A percentile compares a stretch with the other conserved stretches of the same genome.
These are phyloP conservation scores for Hydrocynus forskahlii DNA, from an alignment of 2,797 vertebrate species.

Conservation along the genomic window DNA sequence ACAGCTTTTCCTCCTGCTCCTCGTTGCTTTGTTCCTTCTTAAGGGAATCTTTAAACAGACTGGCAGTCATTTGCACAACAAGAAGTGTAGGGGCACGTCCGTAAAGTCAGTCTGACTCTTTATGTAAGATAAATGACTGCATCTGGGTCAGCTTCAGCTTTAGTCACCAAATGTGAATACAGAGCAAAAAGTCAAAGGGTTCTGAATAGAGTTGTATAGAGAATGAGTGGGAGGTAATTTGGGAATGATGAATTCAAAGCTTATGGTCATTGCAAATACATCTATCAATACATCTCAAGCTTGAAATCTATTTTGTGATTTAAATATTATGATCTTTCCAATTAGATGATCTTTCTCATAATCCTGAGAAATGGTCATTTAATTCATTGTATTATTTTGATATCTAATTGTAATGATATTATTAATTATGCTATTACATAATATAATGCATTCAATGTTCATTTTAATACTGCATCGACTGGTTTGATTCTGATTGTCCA, in stretches of 20 bases:
- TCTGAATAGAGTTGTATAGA: too few species aligned
- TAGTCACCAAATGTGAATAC: neutral
- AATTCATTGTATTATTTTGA: neutral
- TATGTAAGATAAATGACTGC: neutral
- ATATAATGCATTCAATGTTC: too few species aligned
- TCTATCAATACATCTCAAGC: neutral
- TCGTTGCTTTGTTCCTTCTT: neutral
- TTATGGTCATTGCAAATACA: neutral
- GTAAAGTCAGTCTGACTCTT: neutral
- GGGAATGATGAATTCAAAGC: too few species aligned
- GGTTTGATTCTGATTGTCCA: too few species aligned
- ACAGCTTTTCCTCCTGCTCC: neutral
- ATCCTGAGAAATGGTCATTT: neutral
- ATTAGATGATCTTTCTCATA: neutral
- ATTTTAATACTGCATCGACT: too few species aligned
- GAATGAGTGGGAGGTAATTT: too few species aligned
- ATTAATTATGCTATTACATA: too few species aligned
- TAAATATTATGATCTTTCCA: too few species aligned
- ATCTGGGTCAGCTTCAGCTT: constrained; percentile 7
- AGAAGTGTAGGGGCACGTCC: neutral
- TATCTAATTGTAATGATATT: neutral
- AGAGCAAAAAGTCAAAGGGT: neutral
- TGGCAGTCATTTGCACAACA: neutral
- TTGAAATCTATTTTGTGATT: neutral
- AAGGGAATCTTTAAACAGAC: neutral